Evolutionary conservation across 2,113 vertebrate species (phyloP).

Genomic region (Tenrec ecaudatus): DNA sequence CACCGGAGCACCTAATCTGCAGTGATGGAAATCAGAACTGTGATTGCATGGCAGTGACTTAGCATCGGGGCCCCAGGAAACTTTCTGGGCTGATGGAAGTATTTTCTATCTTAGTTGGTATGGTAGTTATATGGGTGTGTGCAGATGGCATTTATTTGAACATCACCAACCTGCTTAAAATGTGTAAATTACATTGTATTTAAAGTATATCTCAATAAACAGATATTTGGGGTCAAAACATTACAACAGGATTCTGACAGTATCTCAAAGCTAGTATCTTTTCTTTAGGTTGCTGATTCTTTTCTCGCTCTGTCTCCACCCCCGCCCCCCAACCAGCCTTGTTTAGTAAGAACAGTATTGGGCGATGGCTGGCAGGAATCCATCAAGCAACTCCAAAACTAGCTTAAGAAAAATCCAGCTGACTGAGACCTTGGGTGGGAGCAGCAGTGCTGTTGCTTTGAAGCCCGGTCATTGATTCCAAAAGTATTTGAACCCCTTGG

Average conservation of each 20-base stretch:
- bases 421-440: neutral
- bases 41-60: neutral
- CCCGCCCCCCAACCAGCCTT: too few relatives aligned
- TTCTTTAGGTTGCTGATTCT: neutral
- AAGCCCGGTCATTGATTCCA: neutral
- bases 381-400: neutral
- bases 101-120: neutral
- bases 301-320: neutral
- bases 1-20: neutral
- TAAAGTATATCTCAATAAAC: slow-evolving; percentile 22
- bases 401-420: neutral
- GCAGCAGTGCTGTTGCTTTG: neutral
- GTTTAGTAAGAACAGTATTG: slow-evolving; percentile 24
- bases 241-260: neutral
- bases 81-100: neutral
- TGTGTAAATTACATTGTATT: neutral
- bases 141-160: neutral
- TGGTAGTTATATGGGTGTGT: neutral
- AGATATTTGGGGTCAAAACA: neutral
- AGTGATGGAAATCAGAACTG: neutral
- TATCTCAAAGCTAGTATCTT: neutral
- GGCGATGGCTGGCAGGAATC: neutral
- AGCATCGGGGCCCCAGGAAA: neutral
- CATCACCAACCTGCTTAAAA: slow-evolving; percentile 1
- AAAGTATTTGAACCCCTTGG: neutral